Percentiles rank a stretch among this genome's conserved stretches.
These are phyloP conservation scores for Scaptomyza montana DNA, from an alignment of 1,140 invertebrate species.

Conservation along the genomic window DNA sequence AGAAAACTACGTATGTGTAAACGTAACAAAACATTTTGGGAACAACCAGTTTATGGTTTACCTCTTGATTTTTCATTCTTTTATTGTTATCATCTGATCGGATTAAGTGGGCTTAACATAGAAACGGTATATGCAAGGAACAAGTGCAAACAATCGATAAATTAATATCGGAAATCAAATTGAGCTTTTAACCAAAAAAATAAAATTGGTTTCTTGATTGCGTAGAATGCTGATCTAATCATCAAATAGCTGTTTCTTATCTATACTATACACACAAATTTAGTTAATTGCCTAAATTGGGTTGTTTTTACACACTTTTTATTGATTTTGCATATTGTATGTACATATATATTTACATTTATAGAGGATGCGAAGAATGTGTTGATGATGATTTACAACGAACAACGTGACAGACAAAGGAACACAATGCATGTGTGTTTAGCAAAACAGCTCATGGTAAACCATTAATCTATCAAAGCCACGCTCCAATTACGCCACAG, in stretches of 20 bases:
- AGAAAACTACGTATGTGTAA: constrained; percentile 7
- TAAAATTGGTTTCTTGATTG: no score
- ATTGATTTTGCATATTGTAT: constrained; percentile 52
- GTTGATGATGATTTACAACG: constrained; percentile 33
- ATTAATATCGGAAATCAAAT: constrained; percentile 1
- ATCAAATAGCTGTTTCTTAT: background rate
- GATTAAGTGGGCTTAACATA: no score
- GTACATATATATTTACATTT: background rate
- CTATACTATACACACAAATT: background rate
- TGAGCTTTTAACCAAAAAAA: background rate
- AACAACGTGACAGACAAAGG: background rate
- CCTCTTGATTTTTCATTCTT: constrained; percentile 10
- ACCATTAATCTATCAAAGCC: constrained; percentile 74
- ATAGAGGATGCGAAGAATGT: background rate
- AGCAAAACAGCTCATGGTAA: constrained; percentile 26
- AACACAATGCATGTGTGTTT: background rate
- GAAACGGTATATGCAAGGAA: no score
- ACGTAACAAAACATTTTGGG: constrained; percentile 18
- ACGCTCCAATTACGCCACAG: constrained; percentile 68
- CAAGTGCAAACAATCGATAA: constrained; percentile 14
- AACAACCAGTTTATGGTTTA: background rate
- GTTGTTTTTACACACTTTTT: constrained; percentile 39
- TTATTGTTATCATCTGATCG: no score
- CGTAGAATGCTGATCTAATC: background rate
- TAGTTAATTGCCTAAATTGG: constrained; percentile 38